A percentile compares a stretch with the other conserved stretches of the same genome.
Conservation (phyloP, 2,797 vertebrate genomes). For the Babyrousa celebensis region DNA sequence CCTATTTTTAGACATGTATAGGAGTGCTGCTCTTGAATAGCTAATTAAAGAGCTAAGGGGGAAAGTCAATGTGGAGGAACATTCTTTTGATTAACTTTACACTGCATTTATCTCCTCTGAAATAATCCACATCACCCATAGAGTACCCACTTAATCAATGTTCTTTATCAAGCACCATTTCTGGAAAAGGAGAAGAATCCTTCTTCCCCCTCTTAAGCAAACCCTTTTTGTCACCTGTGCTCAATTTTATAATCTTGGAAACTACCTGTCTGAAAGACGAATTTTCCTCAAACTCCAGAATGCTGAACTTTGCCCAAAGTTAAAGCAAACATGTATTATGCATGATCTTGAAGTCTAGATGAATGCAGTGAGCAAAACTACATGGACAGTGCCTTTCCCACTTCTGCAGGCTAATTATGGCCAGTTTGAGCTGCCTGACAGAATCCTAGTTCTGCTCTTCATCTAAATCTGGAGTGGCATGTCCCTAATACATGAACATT, state of each 20-base stretch:
- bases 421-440: background rate
- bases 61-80: constrained; percentile 57
- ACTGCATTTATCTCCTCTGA: constrained; percentile 58
- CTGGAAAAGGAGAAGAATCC: background rate
- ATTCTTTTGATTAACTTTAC: constrained; percentile 78
- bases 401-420: constrained; percentile 63
- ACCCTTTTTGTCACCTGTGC: constrained; percentile 5
- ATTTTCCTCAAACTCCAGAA: constrained; percentile 54
- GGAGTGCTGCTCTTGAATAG: constrained; percentile 79
- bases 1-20: constrained; percentile 86
- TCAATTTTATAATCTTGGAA: constrained; percentile 32
- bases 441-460: constrained; percentile 51
- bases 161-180: background rate
- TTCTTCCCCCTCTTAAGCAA: background rate
- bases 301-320: constrained; percentile 59
- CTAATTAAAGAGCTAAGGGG: constrained; percentile 85
- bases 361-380: background rate
- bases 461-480: constrained; percentile 53
- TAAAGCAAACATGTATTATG: constrained; percentile 73
- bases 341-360: constrained; percentile 38
- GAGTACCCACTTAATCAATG: background rate
- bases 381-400: constrained; percentile 4
- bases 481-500: background rate
- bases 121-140: constrained; percentile 56
- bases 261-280: constrained; percentile 47